Evolutionary conservation across 2,113 vertebrate genomes (phyloP).

Genomic region (Herpailurus yagouaroundi): DNA sequence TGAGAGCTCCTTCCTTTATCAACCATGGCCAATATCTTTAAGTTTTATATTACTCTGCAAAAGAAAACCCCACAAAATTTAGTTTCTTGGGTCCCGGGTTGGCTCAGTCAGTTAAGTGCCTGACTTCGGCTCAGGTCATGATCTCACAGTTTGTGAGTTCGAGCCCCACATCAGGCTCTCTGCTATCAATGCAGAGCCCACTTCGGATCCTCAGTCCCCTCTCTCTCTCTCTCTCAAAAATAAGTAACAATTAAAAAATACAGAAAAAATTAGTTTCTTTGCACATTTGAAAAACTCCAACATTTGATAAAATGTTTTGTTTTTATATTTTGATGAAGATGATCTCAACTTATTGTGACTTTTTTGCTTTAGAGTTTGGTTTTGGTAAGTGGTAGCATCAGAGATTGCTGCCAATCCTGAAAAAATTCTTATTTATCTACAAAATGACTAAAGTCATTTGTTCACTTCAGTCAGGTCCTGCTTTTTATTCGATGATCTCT

Average conservation of each 20-base stretch:
- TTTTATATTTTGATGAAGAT: background rate
- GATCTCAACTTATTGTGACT: background rate
- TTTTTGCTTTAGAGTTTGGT: background rate
- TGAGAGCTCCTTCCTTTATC: background rate
- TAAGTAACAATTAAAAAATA: too few relatives aligned
- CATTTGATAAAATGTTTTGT: background rate
- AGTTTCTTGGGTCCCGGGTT: too few relatives aligned
- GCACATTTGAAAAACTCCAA: background rate
- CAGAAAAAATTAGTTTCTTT: background rate
- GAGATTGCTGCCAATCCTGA: background rate
- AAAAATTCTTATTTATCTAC: background rate
- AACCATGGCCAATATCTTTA: background rate
- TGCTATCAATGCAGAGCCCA: too few relatives aligned
- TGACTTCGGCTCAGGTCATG: too few relatives aligned
- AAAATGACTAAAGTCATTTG: background rate
- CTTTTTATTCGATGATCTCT: background rate
- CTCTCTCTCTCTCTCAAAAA: too few relatives aligned
- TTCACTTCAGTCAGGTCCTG: background rate
- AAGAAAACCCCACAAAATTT: background rate
- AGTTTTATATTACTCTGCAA: background rate
- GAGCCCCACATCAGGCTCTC: too few relatives aligned
- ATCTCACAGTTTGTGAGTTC: too few relatives aligned
- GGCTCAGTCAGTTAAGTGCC: too few relatives aligned
- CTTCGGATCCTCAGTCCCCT: too few relatives aligned
- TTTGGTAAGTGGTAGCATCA: background rate